phyloP scores from a whole-genome alignment of 64 coral and sea anemone genomes.

The Porites lutea region DNA sequence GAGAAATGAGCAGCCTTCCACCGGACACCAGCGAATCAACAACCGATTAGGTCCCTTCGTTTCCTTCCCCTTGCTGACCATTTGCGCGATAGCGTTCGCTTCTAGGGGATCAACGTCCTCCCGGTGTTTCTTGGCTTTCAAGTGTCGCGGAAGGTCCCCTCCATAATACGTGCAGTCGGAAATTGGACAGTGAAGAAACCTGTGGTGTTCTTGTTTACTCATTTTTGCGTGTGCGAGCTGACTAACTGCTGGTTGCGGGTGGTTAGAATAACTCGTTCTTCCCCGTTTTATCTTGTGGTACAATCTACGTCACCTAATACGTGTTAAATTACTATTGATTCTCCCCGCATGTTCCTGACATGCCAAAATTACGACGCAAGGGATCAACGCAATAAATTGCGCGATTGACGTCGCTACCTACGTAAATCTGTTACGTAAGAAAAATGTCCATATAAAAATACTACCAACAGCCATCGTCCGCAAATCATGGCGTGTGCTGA shows the following conservation, averaged over 20 bases:
- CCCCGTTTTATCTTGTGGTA: no score
- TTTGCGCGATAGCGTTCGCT: neutral
- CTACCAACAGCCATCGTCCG: no score
- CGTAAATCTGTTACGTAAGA: no score
- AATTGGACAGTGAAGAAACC: neutral
- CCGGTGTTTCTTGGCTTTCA: neutral
- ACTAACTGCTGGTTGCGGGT: neutral
- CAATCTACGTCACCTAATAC: no score
- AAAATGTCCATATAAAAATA: no score
- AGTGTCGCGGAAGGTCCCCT: neutral
- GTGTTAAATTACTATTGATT: no score
- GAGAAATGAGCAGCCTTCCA: neutral
- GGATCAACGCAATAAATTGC: no score
- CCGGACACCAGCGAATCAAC: neutral
- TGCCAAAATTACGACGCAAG: no score
- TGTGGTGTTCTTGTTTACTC: neutral
- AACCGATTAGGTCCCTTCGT: neutral
- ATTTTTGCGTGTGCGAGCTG: neutral
- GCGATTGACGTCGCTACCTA: no score
- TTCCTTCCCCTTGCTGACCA: neutral
- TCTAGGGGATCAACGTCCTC: neutral
- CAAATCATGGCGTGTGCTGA: no score
- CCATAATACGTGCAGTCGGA: neutral
- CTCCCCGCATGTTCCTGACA: no score
- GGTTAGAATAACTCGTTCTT: neutral